Evolutionary conservation across 2,113 vertebrate genomes (phyloP), one percentile per base, ranked within the genome.

Genomic region (Phrynosoma blainvillii): DNA sequence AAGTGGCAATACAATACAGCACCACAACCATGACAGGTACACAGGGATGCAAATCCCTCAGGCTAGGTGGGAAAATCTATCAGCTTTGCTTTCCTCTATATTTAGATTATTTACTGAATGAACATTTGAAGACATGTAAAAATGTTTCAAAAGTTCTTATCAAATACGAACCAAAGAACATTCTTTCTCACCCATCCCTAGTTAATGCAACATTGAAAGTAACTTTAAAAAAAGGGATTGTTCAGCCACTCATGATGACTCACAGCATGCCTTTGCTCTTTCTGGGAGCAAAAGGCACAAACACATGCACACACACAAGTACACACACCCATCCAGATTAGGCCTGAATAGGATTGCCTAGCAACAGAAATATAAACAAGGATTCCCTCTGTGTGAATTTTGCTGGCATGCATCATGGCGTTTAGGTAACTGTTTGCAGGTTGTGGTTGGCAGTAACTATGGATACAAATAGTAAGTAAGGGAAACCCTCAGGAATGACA

Each of bases 391-490:
- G 84, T 91, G 93, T 96, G 94, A 96, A 94, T 94, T 96, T 79
- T 87, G 93, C 90, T 95, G 93, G 93, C 91, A 92, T 93, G 88
- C 23, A 5, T 89, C 89, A 96, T 94, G 87, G 93, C 86, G 90
- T 92, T 82, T 30, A 89, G 86, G 91, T 95, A 95, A 92, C 91
- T 98, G 95, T 96, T 97, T 98, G 95, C 96, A 95, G 91, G 93
- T 91, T 96, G 93, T 96, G 94, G 94, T 96, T 95, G 94, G 89
- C 66, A 92, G 96, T 98, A 95, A 89, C 94, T 90, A 59, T 84
- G 95, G 95, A 90, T 89, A 97, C 96, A 82, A 81, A 87, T 92
- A 96, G 91, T 88, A 71, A 66, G 79, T 82, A 90, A 96, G 95
- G 97, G 96, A 96, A 97, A 90, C 89, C 95, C 95, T 96, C 88